Conservation (phyloP, 2,113 vertebrate genomes). For the Megaptera novaeangliae region DNA sequence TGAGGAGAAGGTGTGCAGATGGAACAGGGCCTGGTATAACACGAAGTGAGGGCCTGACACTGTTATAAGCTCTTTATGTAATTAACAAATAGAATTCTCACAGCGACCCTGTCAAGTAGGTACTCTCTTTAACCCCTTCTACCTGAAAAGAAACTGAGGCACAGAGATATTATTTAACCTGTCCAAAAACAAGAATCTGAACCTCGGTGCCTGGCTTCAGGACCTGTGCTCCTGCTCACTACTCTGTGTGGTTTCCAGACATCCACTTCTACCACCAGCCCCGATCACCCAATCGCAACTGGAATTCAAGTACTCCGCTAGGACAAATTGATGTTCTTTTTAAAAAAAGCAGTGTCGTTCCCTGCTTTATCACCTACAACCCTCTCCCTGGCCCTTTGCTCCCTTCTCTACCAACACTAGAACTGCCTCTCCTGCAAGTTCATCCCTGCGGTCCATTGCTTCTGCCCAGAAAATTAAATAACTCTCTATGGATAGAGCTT, state of each 20-base stretch:
- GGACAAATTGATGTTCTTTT: neutral
- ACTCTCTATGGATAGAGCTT: neutral
- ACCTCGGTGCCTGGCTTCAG: neutral
- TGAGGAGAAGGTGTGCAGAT: neutral
- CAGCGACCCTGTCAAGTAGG: neutral
- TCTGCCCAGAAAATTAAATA: neutral
- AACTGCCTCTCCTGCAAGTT: neutral
- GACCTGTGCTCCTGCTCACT: accelerated
- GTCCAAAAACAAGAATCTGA: neutral
- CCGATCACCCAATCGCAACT: neutral
- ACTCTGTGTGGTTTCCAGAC: neutral
- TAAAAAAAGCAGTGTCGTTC: neutral
- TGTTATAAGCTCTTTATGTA: neutral
- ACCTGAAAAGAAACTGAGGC: neutral
- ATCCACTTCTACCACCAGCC: neutral
- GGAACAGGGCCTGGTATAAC: neutral
- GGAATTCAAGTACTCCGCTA: neutral
- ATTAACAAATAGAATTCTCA: neutral
- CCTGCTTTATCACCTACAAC: neutral
- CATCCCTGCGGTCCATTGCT: neutral
- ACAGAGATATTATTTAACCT: neutral
- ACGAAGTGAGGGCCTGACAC: neutral
- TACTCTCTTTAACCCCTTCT: neutral
- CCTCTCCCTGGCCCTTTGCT: neutral
- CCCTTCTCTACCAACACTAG: neutral